Evolutionary conservation across 2,113 vertebrate genomes (phyloP).

Genomic region (Myanophis thanlyinensis): DNA sequence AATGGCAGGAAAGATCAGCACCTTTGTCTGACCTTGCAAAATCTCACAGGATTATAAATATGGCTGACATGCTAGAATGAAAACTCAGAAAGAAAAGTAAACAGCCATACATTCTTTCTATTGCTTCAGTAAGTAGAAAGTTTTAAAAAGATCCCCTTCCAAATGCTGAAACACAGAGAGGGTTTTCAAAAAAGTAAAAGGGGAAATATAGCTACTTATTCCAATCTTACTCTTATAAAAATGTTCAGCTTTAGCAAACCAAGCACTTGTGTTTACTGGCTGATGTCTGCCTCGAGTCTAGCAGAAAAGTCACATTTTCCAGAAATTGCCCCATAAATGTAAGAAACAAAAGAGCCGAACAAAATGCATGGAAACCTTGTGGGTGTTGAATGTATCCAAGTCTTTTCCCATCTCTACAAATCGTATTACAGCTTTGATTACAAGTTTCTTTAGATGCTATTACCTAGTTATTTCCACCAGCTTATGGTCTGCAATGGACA

Average conservation of each 20-base stretch:
- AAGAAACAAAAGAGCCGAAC: background rate
- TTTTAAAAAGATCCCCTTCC: background rate
- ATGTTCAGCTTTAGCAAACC: background rate
- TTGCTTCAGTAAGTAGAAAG: background rate
- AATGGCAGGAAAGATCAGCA: conserved; percentile 23
- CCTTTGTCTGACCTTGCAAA: background rate
- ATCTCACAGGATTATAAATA: background rate
- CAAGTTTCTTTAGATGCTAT: background rate
- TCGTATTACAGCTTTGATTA: background rate
- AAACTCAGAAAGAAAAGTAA: conserved; percentile 26
- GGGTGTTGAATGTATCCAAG: background rate
- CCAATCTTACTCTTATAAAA: background rate
- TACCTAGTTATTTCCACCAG: background rate
- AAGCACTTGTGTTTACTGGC: background rate
- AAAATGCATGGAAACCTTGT: background rate
- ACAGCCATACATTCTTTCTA: fast-evolving
- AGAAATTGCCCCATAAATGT: background rate
- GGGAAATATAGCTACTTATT: background rate
- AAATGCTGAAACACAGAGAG: background rate
- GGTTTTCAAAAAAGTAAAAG: background rate
- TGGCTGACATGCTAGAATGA: background rate
- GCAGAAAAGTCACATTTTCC: background rate
- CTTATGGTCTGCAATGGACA: background rate
- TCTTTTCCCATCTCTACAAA: background rate
- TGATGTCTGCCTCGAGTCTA: background rate